These are phyloP conservation scores for Exephanes ischioxanthus DNA, from an alignment of 2,888 invertebrate genomes.

Conservation along the genomic window DNA sequence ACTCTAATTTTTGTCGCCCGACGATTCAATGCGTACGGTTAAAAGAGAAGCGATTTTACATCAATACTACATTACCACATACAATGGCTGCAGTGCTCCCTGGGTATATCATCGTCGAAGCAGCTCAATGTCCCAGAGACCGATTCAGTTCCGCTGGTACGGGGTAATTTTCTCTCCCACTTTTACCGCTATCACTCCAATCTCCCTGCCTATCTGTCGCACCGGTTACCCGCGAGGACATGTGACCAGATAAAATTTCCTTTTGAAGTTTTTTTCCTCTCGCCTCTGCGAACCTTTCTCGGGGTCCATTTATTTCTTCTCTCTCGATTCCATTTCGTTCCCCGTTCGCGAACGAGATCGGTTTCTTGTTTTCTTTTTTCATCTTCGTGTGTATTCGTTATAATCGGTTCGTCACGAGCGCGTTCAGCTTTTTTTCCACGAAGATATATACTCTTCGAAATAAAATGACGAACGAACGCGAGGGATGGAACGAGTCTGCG, in stretches of 20 bases:
- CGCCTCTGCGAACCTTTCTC: background rate
- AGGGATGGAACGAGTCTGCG: background rate
- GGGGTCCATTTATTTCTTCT: background rate
- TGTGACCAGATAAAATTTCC: slow-evolving; percentile 5
- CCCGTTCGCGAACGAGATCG: background rate
- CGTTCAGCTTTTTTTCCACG: background rate
- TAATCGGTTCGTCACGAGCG: slow-evolving; percentile 2
- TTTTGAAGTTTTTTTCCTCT: slow-evolving; percentile 9
- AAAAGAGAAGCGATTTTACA: background rate
- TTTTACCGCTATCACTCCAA: background rate
- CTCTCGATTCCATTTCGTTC: background rate
- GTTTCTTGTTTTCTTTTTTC: background rate
- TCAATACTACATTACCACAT: background rate
- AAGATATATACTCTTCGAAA: background rate
- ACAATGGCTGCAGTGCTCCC: background rate
- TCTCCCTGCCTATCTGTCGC: background rate
- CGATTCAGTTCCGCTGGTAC: background rate
- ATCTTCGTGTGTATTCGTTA: background rate
- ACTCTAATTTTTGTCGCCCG: background rate
- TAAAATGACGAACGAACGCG: background rate
- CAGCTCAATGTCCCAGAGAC: background rate
- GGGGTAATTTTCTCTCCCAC: background rate
- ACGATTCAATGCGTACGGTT: background rate
- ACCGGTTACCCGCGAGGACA: background rate
- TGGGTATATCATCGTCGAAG: background rate